phyloP scores from a whole-genome alignment of 2,888 invertebrate species.

The Yponomeuta plumbellus region DNA sequence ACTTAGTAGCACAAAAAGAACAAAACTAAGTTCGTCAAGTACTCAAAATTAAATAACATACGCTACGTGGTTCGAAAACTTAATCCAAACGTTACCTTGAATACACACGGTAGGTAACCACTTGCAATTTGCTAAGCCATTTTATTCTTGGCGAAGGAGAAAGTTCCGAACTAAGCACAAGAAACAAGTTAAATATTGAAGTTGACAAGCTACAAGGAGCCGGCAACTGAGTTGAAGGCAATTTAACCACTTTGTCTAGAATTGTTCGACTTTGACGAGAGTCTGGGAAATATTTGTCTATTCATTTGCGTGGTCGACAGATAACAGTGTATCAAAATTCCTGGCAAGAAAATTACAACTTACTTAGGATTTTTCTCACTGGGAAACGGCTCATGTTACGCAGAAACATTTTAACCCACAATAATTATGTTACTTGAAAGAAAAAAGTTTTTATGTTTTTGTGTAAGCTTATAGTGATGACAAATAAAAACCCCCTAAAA shows the following conservation, averaged over 20 bases:
- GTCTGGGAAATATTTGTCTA: constrained; percentile 4
- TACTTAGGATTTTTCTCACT: no score
- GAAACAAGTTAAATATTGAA: constrained; percentile 62
- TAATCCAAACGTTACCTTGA: not conserved
- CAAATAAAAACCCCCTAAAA: no score
- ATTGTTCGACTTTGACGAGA: constrained; percentile 8
- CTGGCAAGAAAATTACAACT: no score
- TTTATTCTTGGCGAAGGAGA: constrained; percentile 39
- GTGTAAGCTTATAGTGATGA: no score
- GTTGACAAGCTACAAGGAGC: constrained; percentile 54
- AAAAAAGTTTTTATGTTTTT: no score
- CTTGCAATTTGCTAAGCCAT: constrained; percentile 33
- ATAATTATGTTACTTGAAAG: no score
- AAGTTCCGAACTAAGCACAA: constrained; percentile 43
- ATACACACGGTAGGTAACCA: not conserved
- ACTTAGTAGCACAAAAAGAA: no score
- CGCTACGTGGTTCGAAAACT: not conserved
- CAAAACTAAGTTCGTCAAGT: not conserved
- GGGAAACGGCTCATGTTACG: no score
- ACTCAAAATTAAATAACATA: not conserved
- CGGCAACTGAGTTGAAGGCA: constrained; percentile 21
- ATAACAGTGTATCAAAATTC: not conserved
- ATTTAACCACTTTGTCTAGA: constrained; percentile 20
- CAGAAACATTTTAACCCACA: no score
- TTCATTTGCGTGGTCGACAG: not conserved